Percentiles rank a stretch among this genome's conserved stretches.
These are phyloP conservation scores for Ahaetulla prasina DNA, from an alignment of 2,113 vertebrate species.

Conservation along the genomic window DNA sequence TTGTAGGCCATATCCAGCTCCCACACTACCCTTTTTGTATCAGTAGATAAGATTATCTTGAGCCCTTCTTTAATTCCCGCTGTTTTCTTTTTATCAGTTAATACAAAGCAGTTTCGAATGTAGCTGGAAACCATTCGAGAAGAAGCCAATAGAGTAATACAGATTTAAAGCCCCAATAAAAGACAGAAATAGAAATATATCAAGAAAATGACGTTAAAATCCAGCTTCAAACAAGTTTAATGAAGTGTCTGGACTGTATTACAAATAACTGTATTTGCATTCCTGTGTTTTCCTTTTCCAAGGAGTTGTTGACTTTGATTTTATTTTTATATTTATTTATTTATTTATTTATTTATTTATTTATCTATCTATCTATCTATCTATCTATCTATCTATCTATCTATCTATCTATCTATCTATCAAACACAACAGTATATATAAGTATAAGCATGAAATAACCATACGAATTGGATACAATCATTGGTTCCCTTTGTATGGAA, in stretches of 20 bases:
- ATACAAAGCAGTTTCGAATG: neutral
- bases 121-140: neutral
- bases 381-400: too few relatives aligned
- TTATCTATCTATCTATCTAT: too few relatives aligned
- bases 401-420: too few relatives aligned
- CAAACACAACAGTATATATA: too few relatives aligned
- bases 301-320: neutral
- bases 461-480: too few relatives aligned
- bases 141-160: neutral
- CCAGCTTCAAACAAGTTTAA: neutral
- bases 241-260: neutral
- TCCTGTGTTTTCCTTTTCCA: neutral
- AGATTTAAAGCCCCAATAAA: neutral
- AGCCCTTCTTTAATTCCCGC: rapidly evolving
- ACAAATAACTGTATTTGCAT: neutral
- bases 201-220: neutral
- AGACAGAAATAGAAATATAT: too few relatives aligned
- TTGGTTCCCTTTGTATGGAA: neutral
- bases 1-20: neutral
- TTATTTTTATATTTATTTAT: too few relatives aligned
- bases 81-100: neutral
- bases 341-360: too few relatives aligned
- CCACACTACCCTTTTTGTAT: neutral
- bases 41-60: neutral
- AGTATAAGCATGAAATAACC: too few relatives aligned